Evolutionary conservation across 2,797 vertebrate genomes (phyloP).

Genomic region (Coccyzus lansbergi): DNA sequence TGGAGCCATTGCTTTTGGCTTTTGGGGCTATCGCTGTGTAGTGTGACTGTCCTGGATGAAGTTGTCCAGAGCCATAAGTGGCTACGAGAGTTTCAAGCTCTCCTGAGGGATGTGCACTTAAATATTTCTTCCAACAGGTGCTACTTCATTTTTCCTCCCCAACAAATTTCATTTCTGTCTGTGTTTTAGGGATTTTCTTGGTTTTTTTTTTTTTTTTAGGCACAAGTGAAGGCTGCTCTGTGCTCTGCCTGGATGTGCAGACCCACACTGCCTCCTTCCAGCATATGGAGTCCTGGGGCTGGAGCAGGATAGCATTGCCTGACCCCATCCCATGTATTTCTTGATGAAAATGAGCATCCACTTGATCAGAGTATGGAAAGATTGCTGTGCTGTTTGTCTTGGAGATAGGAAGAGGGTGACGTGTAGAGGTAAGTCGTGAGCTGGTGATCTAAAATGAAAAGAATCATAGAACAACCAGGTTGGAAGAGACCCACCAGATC

Average conservation of each 20-base stretch:
- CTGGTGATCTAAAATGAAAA: neutral
- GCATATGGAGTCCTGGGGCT: fast-evolving
- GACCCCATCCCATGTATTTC: neutral
- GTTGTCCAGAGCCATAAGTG: neutral
- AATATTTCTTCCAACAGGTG: neutral
- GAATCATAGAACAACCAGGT: no score
- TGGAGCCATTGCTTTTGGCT: no score
- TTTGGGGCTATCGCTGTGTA: no score
- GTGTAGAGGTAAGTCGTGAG: neutral
- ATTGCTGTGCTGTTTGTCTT: neutral
- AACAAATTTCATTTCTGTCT: neutral
- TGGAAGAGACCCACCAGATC: no score
- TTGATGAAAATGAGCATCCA: neutral
- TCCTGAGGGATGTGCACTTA: neutral
- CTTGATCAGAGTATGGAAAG: neutral
- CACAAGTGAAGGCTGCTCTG: neutral
- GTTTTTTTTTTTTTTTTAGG: neutral
- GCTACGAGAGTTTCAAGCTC: neutral
- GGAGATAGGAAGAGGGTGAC: neutral
- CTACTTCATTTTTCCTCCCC: neutral
- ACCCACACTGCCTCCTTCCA: neutral
- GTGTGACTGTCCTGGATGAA: neutral
- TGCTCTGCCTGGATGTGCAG: neutral
- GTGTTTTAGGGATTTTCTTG: neutral
- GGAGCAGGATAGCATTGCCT: neutral